These are phyloP conservation scores for Perizoma flavofasciatum DNA, from an alignment of 2,888 invertebrate genomes.

Conservation along the genomic window DNA sequence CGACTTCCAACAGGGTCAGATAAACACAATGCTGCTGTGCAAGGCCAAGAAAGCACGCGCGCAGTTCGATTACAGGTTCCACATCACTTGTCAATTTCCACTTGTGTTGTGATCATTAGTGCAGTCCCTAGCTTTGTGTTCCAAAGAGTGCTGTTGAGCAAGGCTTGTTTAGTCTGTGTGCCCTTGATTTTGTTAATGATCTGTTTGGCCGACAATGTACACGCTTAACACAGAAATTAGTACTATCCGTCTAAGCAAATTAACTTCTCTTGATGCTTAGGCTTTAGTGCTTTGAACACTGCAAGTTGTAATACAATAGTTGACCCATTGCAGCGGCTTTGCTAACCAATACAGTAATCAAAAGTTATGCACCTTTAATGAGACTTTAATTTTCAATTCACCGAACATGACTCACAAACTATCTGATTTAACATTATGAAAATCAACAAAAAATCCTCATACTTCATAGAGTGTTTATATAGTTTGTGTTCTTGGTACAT, in stretches of 20 bases:
- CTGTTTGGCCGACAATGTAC: conserved; percentile 41
- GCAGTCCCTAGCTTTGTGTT: conserved; percentile 72
- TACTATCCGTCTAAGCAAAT: conserved; percentile 40
- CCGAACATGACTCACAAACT: conserved; percentile 5
- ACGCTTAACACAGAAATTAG: conserved; percentile 42
- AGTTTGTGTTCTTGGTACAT: conserved; percentile 23
- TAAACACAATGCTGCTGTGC: conserved; percentile 87
- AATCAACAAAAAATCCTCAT: too few species aligned
- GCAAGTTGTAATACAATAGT: conserved; percentile 34
- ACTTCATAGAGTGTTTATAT: background rate
- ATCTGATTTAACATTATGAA: background rate
- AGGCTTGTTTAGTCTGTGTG: conserved; percentile 57
- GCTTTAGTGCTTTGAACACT: conserved; percentile 42
- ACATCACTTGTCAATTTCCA: conserved; percentile 59
- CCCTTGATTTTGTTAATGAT: conserved; percentile 39
- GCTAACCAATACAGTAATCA: conserved; percentile 33
- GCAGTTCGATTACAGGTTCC: conserved; percentile 88
- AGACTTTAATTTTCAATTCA: background rate
- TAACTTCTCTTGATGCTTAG: conserved; percentile 42
- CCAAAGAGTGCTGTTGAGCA: conserved; percentile 52
- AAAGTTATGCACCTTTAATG: conserved; percentile 9
- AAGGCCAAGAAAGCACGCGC: conserved; percentile 88
- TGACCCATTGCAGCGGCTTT: conserved; percentile 41
- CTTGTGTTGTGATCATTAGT: conserved; percentile 81
- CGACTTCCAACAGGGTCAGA: conserved; percentile 92